A percentile compares a stretch with the other conserved stretches of the same genome.
phyloP scores from a whole-genome alignment of 2,113 vertebrate genomes.

The Rhombomys opimus region DNA sequence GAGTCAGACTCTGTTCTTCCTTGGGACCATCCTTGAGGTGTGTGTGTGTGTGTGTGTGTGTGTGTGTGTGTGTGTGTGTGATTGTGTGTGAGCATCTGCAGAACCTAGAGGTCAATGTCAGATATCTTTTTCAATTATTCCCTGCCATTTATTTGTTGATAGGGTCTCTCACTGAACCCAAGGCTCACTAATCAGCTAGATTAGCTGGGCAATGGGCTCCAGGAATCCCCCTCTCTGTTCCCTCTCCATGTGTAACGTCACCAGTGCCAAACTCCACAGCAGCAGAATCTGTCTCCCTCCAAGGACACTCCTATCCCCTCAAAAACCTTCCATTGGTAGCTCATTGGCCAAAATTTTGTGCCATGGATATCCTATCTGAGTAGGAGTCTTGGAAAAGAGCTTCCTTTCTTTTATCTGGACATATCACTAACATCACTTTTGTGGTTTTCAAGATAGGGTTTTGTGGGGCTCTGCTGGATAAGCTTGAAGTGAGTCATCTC shows the following conservation, averaged over 20 bases:
- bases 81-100: background rate
- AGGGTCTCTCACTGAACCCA: background rate
- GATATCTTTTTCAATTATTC: background rate
- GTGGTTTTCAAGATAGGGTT: too few species aligned
- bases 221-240: background rate
- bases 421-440: background rate
- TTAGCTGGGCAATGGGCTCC: background rate
- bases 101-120: background rate
- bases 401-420: background rate
- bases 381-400: background rate
- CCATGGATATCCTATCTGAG: background rate
- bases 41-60: background rate
- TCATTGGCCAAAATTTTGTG: background rate
- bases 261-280: background rate
- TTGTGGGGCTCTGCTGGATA: too few species aligned
- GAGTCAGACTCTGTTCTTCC: background rate
- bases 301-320: background rate
- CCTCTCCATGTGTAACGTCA: background rate
- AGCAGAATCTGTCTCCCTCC: background rate
- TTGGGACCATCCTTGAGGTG: background rate
- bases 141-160: background rate
- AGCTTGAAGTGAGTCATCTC: too few species aligned
- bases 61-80: background rate
- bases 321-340: background rate
- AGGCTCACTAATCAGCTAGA: background rate